A percentile compares a stretch with the other conserved stretches of the same genome.
Evolutionary conservation across 1,140 invertebrate genomes (phyloP).

Genomic region (Pseudomyrmex flavicornis): DNA sequence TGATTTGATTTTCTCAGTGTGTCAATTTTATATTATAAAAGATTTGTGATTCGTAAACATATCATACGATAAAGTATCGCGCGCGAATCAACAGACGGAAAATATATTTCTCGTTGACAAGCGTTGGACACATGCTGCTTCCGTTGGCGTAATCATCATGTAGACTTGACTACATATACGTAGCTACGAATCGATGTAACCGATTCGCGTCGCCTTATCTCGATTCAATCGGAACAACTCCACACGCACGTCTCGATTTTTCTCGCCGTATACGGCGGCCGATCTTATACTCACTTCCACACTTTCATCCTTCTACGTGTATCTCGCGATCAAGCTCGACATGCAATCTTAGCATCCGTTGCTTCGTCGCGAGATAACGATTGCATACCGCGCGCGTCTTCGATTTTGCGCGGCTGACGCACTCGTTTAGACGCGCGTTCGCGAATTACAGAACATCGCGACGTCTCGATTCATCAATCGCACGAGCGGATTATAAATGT

Average conservation of each 20-base stretch:
- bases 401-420: neutral
- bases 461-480: neutral
- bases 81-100: neutral
- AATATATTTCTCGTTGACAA: constrained; percentile 42
- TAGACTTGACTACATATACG: neutral
- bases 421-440: neutral
- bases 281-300: neutral
- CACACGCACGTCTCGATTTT: constrained; percentile 49
- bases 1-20: too few species aligned
- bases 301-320: neutral
- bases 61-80: neutral
- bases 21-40: too few species aligned
- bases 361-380: constrained; percentile 23
- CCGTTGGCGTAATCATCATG: constrained; percentile 46
- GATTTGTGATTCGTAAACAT: too few species aligned
- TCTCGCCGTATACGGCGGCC: neutral
- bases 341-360: constrained; percentile 53
- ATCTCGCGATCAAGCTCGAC: constrained; percentile 14
- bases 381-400: constrained; percentile 1
- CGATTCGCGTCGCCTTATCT: constrained; percentile 49
- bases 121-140: constrained; percentile 37
- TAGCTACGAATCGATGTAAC: constrained; percentile 17
- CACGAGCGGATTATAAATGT: too few species aligned
- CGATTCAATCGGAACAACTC: constrained; percentile 36
- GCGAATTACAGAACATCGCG: neutral